phyloP scores from a whole-genome alignment of 1,140 invertebrate genomes.

The Drosophila miranda region DNA sequence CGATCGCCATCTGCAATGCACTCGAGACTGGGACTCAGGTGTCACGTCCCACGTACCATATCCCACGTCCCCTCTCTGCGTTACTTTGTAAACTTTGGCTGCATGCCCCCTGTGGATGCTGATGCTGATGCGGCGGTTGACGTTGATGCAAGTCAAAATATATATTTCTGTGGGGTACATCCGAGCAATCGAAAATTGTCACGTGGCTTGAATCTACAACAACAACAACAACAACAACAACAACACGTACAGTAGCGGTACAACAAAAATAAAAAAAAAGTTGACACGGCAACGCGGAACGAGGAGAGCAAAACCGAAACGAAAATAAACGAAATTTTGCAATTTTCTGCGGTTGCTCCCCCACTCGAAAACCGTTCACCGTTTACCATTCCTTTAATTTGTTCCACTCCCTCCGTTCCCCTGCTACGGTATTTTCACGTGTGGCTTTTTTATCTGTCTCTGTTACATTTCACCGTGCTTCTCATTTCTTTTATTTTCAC shows the following conservation, averaged over 20 bases:
- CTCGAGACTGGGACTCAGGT: constrained; percentile 34
- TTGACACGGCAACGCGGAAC: constrained; percentile 40
- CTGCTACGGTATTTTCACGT: neutral
- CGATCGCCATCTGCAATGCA: constrained; percentile 31
- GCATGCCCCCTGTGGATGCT: constrained; percentile 7
- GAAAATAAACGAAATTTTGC: constrained; percentile 55
- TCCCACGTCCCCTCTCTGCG: neutral
- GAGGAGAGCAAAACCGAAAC: constrained; percentile 16
- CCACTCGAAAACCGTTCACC: constrained; percentile 5
- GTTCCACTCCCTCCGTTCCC: neutral
- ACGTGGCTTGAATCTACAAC: constrained; percentile 30
- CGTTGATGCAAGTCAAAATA: constrained; percentile 35
- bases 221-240: neutral
- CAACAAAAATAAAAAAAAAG: constrained; percentile 19
- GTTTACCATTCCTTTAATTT: constrained; percentile 4
- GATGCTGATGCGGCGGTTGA: constrained; percentile 1
- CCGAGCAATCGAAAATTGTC: constrained; percentile 45
- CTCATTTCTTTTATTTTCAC: neutral
- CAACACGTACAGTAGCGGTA: neutral
- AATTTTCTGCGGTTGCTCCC: constrained; percentile 32
- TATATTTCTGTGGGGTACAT: constrained; percentile 23
- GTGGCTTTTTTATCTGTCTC: no score
- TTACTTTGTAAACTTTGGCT: constrained; percentile 51
- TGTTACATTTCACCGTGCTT: no score
- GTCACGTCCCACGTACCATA: neutral